These are phyloP conservation scores for Delphinapterus leucas DNA, from an alignment of 2,113 vertebrate genomes.

Conservation along the genomic window DNA sequence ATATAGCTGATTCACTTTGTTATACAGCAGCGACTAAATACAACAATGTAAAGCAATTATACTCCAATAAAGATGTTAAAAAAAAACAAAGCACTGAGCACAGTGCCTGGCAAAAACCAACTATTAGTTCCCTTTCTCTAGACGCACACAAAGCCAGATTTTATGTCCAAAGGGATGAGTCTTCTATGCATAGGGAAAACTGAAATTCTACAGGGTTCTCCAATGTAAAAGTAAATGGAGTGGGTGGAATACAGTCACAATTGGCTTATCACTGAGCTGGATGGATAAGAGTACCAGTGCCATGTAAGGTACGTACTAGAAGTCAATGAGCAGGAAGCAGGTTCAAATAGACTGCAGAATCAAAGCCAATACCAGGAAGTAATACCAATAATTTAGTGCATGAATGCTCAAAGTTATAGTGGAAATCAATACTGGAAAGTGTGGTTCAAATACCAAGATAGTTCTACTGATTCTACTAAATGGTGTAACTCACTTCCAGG, in stretches of 20 bases:
- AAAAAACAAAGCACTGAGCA: not conserved
- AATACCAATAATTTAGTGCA: not conserved
- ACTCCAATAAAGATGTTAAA: too few relatives aligned
- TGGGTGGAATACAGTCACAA: constrained; percentile 10
- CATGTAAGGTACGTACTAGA: not conserved
- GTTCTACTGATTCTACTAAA: not conserved
- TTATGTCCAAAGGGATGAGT: not conserved
- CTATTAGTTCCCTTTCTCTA: not conserved
- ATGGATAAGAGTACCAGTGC: not conserved
- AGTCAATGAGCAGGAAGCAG: not conserved
- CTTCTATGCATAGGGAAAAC: not conserved
- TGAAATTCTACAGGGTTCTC: not conserved
- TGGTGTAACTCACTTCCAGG: not conserved
- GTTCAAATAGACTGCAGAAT: constrained; percentile 1
- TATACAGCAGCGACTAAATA: too few relatives aligned
- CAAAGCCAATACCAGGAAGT: not conserved
- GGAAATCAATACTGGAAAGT: not conserved
- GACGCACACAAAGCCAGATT: not conserved
- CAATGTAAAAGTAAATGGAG: not conserved
- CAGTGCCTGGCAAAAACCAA: not conserved
- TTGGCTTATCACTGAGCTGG: not conserved
- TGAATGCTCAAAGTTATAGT: not conserved
- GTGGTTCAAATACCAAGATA: not conserved
- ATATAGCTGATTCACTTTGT: too few relatives aligned
- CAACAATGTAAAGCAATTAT: too few relatives aligned